Percentiles rank a stretch among this genome's conserved stretches.
phyloP scores from a whole-genome alignment of 2,797 vertebrate species.

The Antrozous pallidus region DNA sequence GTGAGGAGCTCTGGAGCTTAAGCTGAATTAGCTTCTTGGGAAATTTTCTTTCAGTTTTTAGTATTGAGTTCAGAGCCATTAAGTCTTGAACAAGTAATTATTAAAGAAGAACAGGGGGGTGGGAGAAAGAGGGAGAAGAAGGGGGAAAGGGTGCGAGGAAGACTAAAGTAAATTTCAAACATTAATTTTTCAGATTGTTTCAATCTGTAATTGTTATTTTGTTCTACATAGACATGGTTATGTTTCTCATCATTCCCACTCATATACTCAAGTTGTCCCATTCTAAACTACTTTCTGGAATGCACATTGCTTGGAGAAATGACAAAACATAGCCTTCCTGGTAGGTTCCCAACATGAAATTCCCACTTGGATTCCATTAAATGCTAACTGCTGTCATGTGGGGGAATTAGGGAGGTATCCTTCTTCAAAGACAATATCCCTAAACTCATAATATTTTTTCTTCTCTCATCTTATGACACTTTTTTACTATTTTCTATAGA shows the following conservation, averaged over 20 bases:
- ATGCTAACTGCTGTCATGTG: neutral
- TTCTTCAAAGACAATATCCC: neutral
- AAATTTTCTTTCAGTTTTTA: conserved; percentile 24
- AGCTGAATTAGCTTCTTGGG: neutral
- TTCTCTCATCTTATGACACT: neutral
- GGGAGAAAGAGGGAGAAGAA: neutral
- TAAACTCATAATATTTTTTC: neutral
- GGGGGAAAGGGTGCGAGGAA: neutral
- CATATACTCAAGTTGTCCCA: neutral
- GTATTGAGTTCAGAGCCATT: neutral
- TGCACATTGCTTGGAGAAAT: neutral
- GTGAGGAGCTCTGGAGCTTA: neutral
- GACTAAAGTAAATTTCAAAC: conserved; percentile 1
- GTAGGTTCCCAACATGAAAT: neutral
- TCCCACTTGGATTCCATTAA: neutral
- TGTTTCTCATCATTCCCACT: neutral
- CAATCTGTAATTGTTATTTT: neutral
- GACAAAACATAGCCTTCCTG: neutral
- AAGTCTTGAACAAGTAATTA: neutral
- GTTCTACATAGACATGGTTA: neutral
- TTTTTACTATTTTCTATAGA: neutral
- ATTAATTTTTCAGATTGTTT: conserved; percentile 24
- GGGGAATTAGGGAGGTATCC: neutral
- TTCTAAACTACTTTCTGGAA: conserved; percentile 36
- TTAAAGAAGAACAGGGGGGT: neutral